Base-by-base conservation (phyloP, 2,797 vertebrate species). In the Spea hammondii region DNA sequence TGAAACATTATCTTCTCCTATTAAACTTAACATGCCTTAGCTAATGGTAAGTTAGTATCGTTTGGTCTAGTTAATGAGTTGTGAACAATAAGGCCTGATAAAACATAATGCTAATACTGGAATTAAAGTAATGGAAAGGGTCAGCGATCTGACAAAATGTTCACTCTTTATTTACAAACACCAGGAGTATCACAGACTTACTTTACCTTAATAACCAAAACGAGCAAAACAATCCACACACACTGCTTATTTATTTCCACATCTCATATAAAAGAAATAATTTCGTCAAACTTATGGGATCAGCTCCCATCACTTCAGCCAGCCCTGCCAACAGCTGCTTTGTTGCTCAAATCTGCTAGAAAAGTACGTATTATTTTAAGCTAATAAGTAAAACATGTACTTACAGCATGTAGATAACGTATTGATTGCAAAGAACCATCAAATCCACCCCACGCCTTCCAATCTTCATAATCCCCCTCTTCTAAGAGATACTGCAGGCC, bases 401-500 rank as follows among this genome's bases (percentile, higher is more conserved):
- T 94, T 82, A 96, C 94, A 83, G 91, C 93, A 85, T 93, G 92
- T 68, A 96, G 87, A 83, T 92, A 94, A 46, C 93, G 90, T 82
- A 95, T 89, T 48, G 95, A 96, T 76, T 91, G 86, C 17, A 95
- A 83, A 51, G 83, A 70, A 8, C 77, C 84, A 59, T 66, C 86
- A 54, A 54, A 87, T 50, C 88, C 90, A 13, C 89, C 84, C 85
- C 90, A 92, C 0, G 79, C 85, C 5, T 12, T 80, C 70, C 88
- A 92, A 76, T 93, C 88, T 75, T 89, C 85, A 80, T 94, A 94
- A 77, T 94, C 88, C 12, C 94, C 95, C 84, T 95, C 94, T 85
- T 96, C 94, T 74, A 95, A 84, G 74, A 95, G 84, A 86, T 92
- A 94, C 74, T 95, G 94, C 46, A 7, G 88, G 53, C 94, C 95